These are phyloP conservation scores for Synergus laeviventris DNA, from an alignment of 2,888 invertebrate species.

Conservation along the genomic window DNA sequence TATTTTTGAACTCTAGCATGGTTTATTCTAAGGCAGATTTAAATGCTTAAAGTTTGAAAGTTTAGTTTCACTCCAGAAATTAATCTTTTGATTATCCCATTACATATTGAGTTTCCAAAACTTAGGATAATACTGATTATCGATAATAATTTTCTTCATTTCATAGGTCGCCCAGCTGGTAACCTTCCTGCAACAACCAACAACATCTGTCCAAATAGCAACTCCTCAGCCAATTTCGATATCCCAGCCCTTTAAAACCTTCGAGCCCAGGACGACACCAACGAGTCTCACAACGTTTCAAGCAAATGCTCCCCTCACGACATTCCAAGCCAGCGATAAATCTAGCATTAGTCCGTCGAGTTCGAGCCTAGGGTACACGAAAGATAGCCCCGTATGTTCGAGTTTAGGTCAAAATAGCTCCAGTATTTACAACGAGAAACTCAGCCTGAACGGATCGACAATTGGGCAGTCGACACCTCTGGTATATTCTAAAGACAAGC, in stretches of 20 bases:
- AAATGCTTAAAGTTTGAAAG: too few relatives aligned
- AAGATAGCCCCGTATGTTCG: constrained; percentile 69
- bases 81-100: too few relatives aligned
- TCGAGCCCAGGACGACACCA: constrained; percentile 67
- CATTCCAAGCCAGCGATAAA: constrained; percentile 72
- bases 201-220: constrained; percentile 74
- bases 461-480: constrained; percentile 70
- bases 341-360: constrained; percentile 72
- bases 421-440: constrained; percentile 67
- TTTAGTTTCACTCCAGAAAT: neutral
- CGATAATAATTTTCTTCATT: constrained; percentile 20
- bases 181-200: constrained; percentile 84
- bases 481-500: constrained; percentile 66
- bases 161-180: constrained; percentile 85
- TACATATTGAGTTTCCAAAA: neutral
- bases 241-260: constrained; percentile 59
- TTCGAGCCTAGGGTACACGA: constrained; percentile 70
- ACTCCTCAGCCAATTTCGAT: constrained; percentile 74
- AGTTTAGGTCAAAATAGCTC: constrained; percentile 68
- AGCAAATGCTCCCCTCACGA: constrained; percentile 69
- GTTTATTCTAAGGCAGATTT: neutral
- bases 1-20: constrained; percentile 6
- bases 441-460: constrained; percentile 70
- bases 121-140: neutral
- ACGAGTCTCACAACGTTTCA: constrained; percentile 72